Base-by-base conservation (phyloP, 2,888 invertebrate species). In the Sphecodes monilicornis region DNA sequence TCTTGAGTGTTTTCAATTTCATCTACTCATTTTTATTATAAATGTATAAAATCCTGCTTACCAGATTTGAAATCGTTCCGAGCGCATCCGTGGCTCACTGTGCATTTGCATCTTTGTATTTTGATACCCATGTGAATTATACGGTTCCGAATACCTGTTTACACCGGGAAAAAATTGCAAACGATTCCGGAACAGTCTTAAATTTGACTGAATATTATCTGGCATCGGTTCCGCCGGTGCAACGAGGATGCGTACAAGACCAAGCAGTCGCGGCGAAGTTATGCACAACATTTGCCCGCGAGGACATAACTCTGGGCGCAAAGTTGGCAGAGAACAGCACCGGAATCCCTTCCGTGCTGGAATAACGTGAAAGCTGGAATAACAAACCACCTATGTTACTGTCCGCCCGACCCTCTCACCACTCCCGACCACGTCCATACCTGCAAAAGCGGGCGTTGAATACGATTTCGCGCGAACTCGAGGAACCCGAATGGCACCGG, bases 261-360 rank as follows among this genome's bases (percentile, higher is more conserved):
- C 76, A 71, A 72, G 78, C 78, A 81, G 82, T 81, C 70, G 72
- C 71, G 74, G 70, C 80, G 76, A 91, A 91, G 90, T 91, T 91
- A 91, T 89, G 91, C 87, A 79, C 83, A 87, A 86, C 86, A 88
- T 91, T 91, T 88, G 89, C 89, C 89, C 87, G 87, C 83, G 84
- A 90, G 89, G 90, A 90, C 90, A 91, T 91, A 91, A 91, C 90
- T 91, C 89, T 80, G 72, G 64, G 87, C 77, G 85, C 78, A 90
- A 91, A 91, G 91, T 91, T 91, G 87, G 90, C 89, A 89, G 90
- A 88, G 91, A 86, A 82, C 86, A 85, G 69, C 83, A 75, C 76
- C 43, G 80, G 84, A 84, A 84, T 88, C 89, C 86, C 84, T 85
- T 80, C 74, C 78, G 80, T 41, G 74, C 75, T 84, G 73, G 86